Evolutionary conservation across 2,888 invertebrate genomes (phyloP).

Genomic region (Quadriops clusia): DNA sequence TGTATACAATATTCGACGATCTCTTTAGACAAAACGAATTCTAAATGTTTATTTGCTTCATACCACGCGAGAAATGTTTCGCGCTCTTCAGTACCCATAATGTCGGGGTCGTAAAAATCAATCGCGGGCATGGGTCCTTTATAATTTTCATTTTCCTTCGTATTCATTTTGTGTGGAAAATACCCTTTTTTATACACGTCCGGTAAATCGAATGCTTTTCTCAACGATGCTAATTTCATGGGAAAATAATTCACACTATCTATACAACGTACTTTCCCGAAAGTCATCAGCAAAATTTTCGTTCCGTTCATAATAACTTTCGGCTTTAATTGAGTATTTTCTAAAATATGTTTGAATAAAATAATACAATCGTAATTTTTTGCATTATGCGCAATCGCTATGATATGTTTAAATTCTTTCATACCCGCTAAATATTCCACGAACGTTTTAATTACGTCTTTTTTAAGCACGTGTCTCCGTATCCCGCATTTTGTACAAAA

Average conservation of each 20-base stretch:
- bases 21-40: conserved; percentile 20
- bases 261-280: conserved; percentile 16
- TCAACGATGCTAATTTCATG: conserved; percentile 18
- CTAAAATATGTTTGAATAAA: conserved; percentile 11
- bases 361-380: conserved; percentile 13
- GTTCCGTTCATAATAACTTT: conserved; percentile 15
- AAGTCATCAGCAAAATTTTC: conserved; percentile 11
- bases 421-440: conserved; percentile 4
- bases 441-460: conserved; percentile 5
- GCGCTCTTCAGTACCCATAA: conserved; percentile 13
- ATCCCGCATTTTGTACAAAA: too few species aligned
- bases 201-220: conserved; percentile 21
- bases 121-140: conserved; percentile 15
- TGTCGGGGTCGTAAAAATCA: conserved; percentile 17
- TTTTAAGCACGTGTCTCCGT: too few species aligned
- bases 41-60: conserved; percentile 11
- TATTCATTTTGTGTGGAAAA: conserved; percentile 23
- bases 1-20: conserved; percentile 13
- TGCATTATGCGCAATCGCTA: conserved; percentile 12
- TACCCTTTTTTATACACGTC: conserved; percentile 16
- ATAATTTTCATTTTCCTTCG: conserved; percentile 17
- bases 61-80: conserved; percentile 18
- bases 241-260: conserved; percentile 23
- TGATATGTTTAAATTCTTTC: conserved; percentile 8
- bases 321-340: conserved; percentile 10